Percentiles rank a stretch among this genome's conserved stretches.
These are phyloP conservation scores for Clarias fuscus DNA, from an alignment of 2,797 vertebrate genomes.

Conservation along the genomic window DNA sequence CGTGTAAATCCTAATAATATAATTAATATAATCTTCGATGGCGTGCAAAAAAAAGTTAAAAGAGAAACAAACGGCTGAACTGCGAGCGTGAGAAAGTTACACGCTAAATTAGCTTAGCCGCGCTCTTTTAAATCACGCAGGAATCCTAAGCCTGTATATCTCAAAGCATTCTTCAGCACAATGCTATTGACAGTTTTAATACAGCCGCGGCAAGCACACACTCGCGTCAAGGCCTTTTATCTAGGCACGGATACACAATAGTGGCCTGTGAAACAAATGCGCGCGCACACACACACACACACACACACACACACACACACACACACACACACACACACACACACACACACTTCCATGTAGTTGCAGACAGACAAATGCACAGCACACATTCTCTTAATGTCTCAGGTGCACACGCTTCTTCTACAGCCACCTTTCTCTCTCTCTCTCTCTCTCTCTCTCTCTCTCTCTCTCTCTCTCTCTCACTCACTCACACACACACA, in stretches of 20 bases:
- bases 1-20: neutral
- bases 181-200: slow-evolving; percentile 63
- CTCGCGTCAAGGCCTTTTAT: slow-evolving; percentile 54
- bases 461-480: no score
- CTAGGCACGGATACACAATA: slow-evolving; percentile 55
- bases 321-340: slow-evolving; percentile 30
- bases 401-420: slow-evolving; percentile 4
- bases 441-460: neutral
- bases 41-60: neutral
- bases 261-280: neutral
- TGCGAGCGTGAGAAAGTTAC: neutral
- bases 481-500: slow-evolving; percentile 34
- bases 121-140: slow-evolving; percentile 22
- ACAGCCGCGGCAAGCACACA: slow-evolving; percentile 47
- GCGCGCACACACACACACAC: slow-evolving; percentile 26
- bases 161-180: slow-evolving; percentile 59
- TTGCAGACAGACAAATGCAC: slow-evolving; percentile 30
- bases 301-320: slow-evolving; percentile 26
- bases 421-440: neutral
- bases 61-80: neutral
- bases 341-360: slow-evolving; percentile 21
- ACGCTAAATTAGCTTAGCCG: neutral
- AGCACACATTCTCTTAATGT: neutral
- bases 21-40: neutral
- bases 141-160: slow-evolving; percentile 52